phyloP scores from a whole-genome alignment of 37 sponge, comb jelly and placozoan genomes.

The Chondrosia reniformis region DNA sequence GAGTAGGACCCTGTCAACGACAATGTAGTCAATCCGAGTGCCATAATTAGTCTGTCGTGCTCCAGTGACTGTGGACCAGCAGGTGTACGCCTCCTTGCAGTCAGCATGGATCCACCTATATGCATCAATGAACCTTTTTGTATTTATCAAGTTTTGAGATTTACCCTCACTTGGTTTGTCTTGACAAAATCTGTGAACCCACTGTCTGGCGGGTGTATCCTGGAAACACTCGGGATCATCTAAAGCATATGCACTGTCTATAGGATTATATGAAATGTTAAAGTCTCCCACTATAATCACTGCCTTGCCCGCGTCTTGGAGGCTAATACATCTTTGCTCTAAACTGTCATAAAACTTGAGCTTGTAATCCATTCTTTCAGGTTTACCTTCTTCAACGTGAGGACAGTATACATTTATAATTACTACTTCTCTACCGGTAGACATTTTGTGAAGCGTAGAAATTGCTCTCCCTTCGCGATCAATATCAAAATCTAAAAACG shows the following conservation, averaged over 20 bases:
- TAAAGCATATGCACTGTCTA: conserved; percentile 60
- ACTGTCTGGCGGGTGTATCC: background rate
- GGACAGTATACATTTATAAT: conserved; percentile 88
- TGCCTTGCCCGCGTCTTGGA: conserved; percentile 69
- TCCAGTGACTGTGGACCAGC: conserved; percentile 80
- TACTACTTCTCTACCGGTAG: conserved; percentile 42
- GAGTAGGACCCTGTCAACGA: conserved; percentile 19
- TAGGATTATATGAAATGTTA: conserved; percentile 47
- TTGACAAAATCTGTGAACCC: conserved; percentile 4
- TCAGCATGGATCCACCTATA: conserved; percentile 70
- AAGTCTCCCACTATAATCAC: conserved; percentile 71
- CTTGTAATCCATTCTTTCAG: conserved; percentile 64
- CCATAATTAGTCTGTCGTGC: conserved; percentile 87
- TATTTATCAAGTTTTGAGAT: too few species aligned
- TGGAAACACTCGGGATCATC: conserved; percentile 48
- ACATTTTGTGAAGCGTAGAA: conserved; percentile 54
- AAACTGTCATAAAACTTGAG: conserved; percentile 55
- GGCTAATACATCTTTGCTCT: conserved; percentile 37
- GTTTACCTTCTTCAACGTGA: conserved; percentile 42
- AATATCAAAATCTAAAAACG: conserved; percentile 9
- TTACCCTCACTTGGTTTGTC: background rate
- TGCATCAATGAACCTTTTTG: conserved; percentile 74
- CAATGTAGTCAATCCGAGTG: conserved; percentile 83
- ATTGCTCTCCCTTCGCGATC: conserved; percentile 76
- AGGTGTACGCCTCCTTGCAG: conserved; percentile 67